phyloP scores from a whole-genome alignment of 2,113 vertebrate species.

The Todiramphus chloris region DNA sequence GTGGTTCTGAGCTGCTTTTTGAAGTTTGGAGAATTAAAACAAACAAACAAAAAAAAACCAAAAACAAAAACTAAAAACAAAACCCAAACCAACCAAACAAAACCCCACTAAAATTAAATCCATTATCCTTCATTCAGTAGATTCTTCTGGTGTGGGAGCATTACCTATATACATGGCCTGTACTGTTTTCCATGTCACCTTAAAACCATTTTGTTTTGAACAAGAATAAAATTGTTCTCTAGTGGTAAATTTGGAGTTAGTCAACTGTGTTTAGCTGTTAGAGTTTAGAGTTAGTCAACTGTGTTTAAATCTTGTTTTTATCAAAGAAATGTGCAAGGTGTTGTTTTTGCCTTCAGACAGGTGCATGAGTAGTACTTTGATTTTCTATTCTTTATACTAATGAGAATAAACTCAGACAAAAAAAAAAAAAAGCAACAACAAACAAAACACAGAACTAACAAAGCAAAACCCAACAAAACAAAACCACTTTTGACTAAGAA shows the following conservation, averaged over 20 bases:
- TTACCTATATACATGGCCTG: background rate
- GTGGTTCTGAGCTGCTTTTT: background rate
- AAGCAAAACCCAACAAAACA: background rate
- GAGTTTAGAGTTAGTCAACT: background rate
- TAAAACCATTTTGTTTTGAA: background rate
- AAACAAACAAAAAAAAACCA: background rate
- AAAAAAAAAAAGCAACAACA: accelerated
- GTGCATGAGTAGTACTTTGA: background rate
- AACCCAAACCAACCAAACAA: background rate
- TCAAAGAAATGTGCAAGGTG: background rate
- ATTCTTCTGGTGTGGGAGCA: background rate
- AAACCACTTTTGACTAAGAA: background rate
- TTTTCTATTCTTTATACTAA: background rate
- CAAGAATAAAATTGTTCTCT: background rate
- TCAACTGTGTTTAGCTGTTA: no score
- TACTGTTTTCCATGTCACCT: background rate
- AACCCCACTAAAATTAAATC: background rate
- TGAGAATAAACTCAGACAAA: background rate
- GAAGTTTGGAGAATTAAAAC: background rate
- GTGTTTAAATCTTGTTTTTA: no score
- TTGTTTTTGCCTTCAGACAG: background rate
- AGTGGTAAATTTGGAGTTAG: background rate
- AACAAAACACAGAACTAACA: background rate
- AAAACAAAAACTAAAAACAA: no score
- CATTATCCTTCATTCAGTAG: background rate